Evolutionary conservation across 2,888 invertebrate species (phyloP).

Genomic region (Macropis europaea): DNA sequence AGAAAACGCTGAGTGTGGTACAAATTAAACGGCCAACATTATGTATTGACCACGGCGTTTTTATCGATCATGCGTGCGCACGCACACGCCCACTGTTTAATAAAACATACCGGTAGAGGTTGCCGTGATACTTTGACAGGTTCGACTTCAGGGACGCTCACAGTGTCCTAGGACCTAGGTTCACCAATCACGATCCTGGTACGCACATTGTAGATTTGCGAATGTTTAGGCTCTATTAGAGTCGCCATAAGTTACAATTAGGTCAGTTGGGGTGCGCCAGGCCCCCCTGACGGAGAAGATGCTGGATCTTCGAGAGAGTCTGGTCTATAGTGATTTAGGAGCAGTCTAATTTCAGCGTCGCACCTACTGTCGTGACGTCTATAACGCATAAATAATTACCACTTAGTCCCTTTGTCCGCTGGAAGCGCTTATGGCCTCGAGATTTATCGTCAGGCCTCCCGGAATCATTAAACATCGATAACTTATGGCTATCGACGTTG

Average conservation of each 20-base stretch:
- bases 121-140: neutral
- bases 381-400: conserved; percentile 77
- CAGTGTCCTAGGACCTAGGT: conserved; percentile 28
- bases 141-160: neutral
- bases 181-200: conserved; percentile 40
- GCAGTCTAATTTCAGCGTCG: conserved; percentile 67
- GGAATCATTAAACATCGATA: conserved; percentile 73
- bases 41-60: conserved; percentile 59
- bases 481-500: conserved; percentile 66
- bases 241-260: conserved; percentile 79
- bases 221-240: conserved; percentile 73
- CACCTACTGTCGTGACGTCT: conserved; percentile 47
- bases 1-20: conserved; percentile 60
- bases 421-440: conserved; percentile 63
- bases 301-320: conserved; percentile 27
- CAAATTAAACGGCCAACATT: conserved; percentile 76
- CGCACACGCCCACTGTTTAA: conserved; percentile 47
- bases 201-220: conserved; percentile 49
- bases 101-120: neutral
- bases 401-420: conserved; percentile 71
- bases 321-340: conserved; percentile 73
- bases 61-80: conserved; percentile 50
- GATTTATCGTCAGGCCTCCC: conserved; percentile 71
- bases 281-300: conserved; percentile 38
- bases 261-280: conserved; percentile 74